phyloP scores from a whole-genome alignment of 2,797 vertebrate genomes.

The Anabas testudineus region DNA sequence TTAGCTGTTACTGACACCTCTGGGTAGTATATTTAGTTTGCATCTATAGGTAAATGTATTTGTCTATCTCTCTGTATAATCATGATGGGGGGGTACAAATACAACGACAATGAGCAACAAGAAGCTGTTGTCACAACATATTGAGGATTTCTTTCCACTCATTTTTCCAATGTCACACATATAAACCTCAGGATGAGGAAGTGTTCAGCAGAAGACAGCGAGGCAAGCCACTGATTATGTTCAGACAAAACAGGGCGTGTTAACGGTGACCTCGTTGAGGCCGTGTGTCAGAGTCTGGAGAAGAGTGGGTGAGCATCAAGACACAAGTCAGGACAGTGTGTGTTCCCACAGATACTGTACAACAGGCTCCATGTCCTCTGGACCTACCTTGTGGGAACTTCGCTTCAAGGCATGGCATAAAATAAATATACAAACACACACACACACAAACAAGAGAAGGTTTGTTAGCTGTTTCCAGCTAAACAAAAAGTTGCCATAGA shows the following conservation, averaged over 20 bases:
- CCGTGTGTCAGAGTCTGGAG: conserved; percentile 31
- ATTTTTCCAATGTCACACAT: conserved; percentile 27
- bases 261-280: conserved; percentile 44
- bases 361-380: conserved; percentile 63
- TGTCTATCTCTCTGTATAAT: background rate
- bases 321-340: conserved; percentile 71
- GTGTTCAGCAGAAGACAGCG: conserved; percentile 47
- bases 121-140: background rate
- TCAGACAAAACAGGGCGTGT: conserved; percentile 68
- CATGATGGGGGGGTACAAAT: background rate
- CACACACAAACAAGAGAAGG: conserved; percentile 59
- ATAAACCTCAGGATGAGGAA: conserved; percentile 26
- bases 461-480: conserved; percentile 77
- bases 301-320: conserved; percentile 31
- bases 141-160: background rate
- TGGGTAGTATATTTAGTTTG: background rate
- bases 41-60: background rate
- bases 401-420: conserved; percentile 85
- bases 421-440: conserved; percentile 76
- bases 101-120: background rate
- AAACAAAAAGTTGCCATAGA: conserved; percentile 69
- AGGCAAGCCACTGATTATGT: conserved; percentile 69
- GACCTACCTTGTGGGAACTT: conserved; percentile 88
- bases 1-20: background rate
- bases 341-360: conserved; percentile 77